Conservation (phyloP, 2,888 invertebrate genomes). For the Sussaba pulchella region DNA sequence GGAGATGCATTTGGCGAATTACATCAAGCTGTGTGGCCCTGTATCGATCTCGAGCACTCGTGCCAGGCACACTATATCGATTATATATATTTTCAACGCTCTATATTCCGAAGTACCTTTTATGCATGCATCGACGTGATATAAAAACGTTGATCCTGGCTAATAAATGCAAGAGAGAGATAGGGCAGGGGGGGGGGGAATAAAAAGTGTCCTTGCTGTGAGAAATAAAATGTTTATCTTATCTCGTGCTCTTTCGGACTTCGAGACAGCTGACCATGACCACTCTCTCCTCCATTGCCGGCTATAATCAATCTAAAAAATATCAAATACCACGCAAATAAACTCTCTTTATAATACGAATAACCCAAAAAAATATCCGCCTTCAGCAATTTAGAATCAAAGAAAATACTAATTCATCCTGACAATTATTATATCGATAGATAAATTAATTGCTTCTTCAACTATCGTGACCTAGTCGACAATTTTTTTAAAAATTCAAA, state of each 20-base stretch:
- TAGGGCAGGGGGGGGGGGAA: too few relatives aligned
- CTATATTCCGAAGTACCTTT: constrained; percentile 25
- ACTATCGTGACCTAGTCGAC: background rate
- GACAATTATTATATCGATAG: background rate
- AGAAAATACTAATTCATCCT: too few relatives aligned
- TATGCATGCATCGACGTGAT: constrained; percentile 16
- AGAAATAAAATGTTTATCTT: constrained; percentile 1
- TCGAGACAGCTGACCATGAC: constrained; percentile 24
- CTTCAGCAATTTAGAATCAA: too few relatives aligned
- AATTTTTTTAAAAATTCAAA: too few relatives aligned
- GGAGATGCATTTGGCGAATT: constrained; percentile 62
- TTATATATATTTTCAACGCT: constrained; percentile 60
- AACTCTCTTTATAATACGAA: background rate
- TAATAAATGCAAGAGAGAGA: constrained; percentile 4
- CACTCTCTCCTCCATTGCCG: background rate
- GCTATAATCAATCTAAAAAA: background rate
- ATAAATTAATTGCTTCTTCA: background rate
- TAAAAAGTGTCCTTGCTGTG: background rate
- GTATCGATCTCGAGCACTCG: constrained; percentile 65
- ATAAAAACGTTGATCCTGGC: constrained; percentile 41
- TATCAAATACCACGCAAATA: background rate
- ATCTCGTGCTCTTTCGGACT: background rate
- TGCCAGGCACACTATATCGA: constrained; percentile 66
- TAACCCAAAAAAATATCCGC: background rate
- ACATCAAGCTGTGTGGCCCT: constrained; percentile 54